A percentile compares a stretch with the other conserved stretches of the same genome.
phyloP scores from a whole-genome alignment of 2,113 vertebrate species.

The Scortum barcoo region DNA sequence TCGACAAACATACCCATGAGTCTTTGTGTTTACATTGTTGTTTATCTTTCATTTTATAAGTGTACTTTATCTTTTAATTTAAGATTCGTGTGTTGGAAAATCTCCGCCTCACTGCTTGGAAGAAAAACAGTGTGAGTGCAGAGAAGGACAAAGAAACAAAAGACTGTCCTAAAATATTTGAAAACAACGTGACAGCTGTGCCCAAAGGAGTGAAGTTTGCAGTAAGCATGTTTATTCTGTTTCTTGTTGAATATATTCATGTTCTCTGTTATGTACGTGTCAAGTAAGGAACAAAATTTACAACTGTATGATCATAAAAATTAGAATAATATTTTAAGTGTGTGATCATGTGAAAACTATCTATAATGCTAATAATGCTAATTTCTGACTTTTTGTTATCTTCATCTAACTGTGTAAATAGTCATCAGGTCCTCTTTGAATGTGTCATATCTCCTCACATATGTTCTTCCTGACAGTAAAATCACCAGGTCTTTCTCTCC shows the following conservation, averaged over 20 bases:
- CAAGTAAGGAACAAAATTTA: neutral
- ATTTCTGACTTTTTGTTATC: neutral
- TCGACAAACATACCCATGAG: too few species aligned
- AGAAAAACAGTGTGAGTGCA: constrained; percentile 80
- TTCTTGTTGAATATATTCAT: neutral
- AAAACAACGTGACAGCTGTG: constrained; percentile 57
- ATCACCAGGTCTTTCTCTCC: constrained; percentile 13
- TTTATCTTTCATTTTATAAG: neutral
- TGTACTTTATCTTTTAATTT: neutral
- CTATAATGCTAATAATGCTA: too few species aligned
- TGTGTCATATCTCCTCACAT: neutral
- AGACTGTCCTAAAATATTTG: constrained; percentile 38
- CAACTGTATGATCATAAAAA: neutral
- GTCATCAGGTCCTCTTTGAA: too few species aligned
- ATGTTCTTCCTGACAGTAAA: neutral
- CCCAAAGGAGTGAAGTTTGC: constrained; percentile 78
- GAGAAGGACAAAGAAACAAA: constrained; percentile 58
- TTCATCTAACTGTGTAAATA: too few species aligned
- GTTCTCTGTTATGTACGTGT: neutral
- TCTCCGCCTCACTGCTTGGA: constrained; percentile 91
- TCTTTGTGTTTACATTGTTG: too few species aligned
- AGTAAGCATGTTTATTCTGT: constrained; percentile 56
- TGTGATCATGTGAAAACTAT: too few species aligned
- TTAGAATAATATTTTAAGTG: neutral
- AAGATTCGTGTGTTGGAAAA: constrained; percentile 89